A percentile compares a stretch with the other conserved stretches of the same genome.
These are phyloP conservation scores for Trialeurodes vaporariorum DNA, from an alignment of 1,140 invertebrate genomes.

Conservation along the genomic window DNA sequence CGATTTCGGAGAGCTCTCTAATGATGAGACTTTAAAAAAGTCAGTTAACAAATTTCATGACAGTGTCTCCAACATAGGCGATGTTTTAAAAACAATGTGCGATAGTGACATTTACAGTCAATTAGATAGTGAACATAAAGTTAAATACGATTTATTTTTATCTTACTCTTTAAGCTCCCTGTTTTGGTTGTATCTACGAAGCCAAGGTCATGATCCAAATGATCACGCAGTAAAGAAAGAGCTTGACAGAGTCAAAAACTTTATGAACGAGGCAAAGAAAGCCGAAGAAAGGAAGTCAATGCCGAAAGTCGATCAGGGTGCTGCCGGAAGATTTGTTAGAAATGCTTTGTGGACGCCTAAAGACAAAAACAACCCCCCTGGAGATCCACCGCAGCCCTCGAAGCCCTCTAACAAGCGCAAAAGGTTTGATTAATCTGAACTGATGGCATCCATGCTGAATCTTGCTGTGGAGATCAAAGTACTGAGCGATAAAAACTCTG, in stretches of 20 bases:
- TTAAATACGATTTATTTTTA: constrained; percentile 46
- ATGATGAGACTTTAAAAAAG: background rate
- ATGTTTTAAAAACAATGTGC: background rate
- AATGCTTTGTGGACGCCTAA: constrained; percentile 41
- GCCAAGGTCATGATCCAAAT: constrained; percentile 40
- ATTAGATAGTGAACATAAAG: constrained; percentile 40
- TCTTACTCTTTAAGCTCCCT: constrained; percentile 44
- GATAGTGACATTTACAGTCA: constrained; percentile 34
- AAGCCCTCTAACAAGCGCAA: background rate
- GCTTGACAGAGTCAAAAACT: constrained; percentile 41
- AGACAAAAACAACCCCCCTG: constrained; percentile 15
- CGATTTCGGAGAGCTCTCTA: background rate
- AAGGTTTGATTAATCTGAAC: background rate
- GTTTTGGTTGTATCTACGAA: constrained; percentile 44
- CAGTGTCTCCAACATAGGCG: background rate
- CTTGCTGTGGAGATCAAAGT: too few relatives aligned
- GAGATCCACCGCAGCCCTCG: too few relatives aligned
- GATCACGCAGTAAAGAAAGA: constrained; percentile 32
- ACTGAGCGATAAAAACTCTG: too few relatives aligned
- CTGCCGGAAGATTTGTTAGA: constrained; percentile 43
- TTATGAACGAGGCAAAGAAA: constrained; percentile 44
- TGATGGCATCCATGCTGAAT: too few relatives aligned
- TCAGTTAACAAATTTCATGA: background rate
- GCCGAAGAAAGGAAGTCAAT: constrained; percentile 40
- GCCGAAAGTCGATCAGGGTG: constrained; percentile 41